These are phyloP conservation scores for Falco columbarius DNA, from an alignment of 2,797 vertebrate genomes.

Conservation along the genomic window DNA sequence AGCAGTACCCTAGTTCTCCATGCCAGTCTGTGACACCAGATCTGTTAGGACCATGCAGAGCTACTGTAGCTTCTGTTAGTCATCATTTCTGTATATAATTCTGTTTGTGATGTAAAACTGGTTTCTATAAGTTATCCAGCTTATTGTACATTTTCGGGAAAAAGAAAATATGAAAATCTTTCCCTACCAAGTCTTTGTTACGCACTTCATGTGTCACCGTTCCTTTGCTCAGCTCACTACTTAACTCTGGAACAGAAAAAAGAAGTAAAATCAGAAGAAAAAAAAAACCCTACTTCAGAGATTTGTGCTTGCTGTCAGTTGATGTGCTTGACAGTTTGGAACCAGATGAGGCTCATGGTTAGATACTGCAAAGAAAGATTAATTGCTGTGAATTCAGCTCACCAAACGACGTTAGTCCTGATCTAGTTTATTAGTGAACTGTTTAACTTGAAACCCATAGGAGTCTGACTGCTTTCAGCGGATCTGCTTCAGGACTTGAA, in stretches of 20 bases:
- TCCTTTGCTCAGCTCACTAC: not conserved
- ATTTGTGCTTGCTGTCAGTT: not conserved
- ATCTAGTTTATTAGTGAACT: not conserved
- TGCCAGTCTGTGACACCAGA: not conserved
- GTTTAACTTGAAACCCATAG: not conserved
- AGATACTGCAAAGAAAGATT: not conserved
- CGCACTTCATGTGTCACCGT: not conserved
- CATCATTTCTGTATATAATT: not conserved
- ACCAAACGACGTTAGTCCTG: not conserved
- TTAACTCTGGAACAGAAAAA: constrained; percentile 11
- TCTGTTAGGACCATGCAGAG: not conserved
- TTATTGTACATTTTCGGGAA: not conserved
- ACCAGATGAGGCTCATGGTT: not conserved
- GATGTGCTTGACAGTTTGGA: not conserved
- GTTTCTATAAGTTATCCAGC: not conserved
- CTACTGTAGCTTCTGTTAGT: not conserved
- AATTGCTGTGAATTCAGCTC: not conserved
- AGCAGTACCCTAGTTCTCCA: not conserved
- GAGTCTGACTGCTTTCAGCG: not conserved
- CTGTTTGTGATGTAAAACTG: not conserved
- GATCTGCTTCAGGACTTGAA: not conserved
- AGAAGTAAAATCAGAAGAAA: not conserved
- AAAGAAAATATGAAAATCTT: not conserved
- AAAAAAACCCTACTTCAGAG: not conserved
- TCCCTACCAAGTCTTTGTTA: not conserved